Evolutionary conservation across 2,888 invertebrate species (phyloP), one percentile per base, ranked within the genome.

Genomic region (Arctia plantaginis): DNA sequence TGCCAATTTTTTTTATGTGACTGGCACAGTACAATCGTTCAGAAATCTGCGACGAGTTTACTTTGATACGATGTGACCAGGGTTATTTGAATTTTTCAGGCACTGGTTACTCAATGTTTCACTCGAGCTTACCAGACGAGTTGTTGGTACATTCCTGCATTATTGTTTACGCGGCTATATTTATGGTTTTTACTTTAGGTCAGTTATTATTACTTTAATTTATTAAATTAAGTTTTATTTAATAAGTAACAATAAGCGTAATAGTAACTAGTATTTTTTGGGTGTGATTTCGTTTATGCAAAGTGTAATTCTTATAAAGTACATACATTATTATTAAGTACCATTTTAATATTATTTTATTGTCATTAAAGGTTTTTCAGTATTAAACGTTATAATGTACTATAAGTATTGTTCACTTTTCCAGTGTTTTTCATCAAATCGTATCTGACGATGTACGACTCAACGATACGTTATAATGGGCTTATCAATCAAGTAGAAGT

Each of bases 401-500:
- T n/a, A 27, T n/a, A n/a, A 8, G 59, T 44, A 77, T 7, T 69
- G 41, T 72, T 27, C 10, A 10, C 33, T 39, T 71, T 66, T 86
- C 35, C 85, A 92, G 93, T 90, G 30, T 88, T 89, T 70, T 77
- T 90, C 18, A 81, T 93, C 75, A 91, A 91, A 75, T 83, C 90
- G 1, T 91, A 92, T 76, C 76, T 91, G 72, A 87, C 88, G 10
- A 74, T 83, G 7, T 90, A 86, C 76, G 87, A 85, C 72, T 90
- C 92, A 0, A 85, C 82, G 0, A 87, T 90, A 68, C 86, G 89
- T 3, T 93, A 91, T 78, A 82, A 90, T 67, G 96, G 96, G 79
- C 94, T 97, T 82, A 95, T 96, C 83, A 93, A 95, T 68, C 96
- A 96, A 87, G 88, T 94, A 3, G 91, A 94, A 89, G 93, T 93